A percentile compares a stretch with the other conserved stretches of the same genome.
Evolutionary conservation across 2,797 vertebrate genomes (phyloP).

Genomic region (Geotrypetes seraphini): DNA sequence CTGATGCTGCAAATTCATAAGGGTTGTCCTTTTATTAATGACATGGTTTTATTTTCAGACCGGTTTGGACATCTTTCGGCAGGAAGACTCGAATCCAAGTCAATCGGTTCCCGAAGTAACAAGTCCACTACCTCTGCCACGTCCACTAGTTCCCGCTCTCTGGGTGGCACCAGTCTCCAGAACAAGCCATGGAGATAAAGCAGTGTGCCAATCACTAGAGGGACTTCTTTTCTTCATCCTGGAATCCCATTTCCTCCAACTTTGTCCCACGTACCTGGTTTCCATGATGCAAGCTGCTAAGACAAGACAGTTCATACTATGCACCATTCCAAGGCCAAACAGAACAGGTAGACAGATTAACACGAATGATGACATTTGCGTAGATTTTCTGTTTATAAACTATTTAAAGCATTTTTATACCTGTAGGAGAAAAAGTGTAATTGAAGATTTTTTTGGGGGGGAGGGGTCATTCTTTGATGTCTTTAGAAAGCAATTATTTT

Average conservation of each 20-base stretch:
- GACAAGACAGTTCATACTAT: no score
- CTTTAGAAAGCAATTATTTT: no score
- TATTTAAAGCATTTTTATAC: no score
- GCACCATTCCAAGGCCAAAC: no score
- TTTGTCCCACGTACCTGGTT: not conserved
- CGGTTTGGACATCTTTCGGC: conserved; percentile 53
- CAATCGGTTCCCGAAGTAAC: conserved; percentile 30
- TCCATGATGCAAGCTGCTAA: no score
- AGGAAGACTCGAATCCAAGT: conserved; percentile 46
- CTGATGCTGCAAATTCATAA: not conserved
- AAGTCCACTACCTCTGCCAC: conserved; percentile 31
- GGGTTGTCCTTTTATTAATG: not conserved
- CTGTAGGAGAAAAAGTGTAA: no score
- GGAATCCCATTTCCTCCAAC: conserved; percentile 14
- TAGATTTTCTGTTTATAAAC: no score
- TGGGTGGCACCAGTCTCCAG: conserved; percentile 45
- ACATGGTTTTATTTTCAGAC: conserved; percentile 41
- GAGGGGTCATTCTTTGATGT: no score
- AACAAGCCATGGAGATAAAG: conserved; percentile 76
- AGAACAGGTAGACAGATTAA: no score
- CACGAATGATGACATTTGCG: no score
- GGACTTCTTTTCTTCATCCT: conserved; percentile 21
- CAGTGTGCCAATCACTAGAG: conserved; percentile 3
- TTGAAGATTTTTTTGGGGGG: no score
- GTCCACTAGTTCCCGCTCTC: conserved; percentile 28